Evolutionary conservation across 2,113 vertebrate species (phyloP), one percentile per base, ranked within the genome.

Genomic region (human (Homo sapiens)): DNA sequence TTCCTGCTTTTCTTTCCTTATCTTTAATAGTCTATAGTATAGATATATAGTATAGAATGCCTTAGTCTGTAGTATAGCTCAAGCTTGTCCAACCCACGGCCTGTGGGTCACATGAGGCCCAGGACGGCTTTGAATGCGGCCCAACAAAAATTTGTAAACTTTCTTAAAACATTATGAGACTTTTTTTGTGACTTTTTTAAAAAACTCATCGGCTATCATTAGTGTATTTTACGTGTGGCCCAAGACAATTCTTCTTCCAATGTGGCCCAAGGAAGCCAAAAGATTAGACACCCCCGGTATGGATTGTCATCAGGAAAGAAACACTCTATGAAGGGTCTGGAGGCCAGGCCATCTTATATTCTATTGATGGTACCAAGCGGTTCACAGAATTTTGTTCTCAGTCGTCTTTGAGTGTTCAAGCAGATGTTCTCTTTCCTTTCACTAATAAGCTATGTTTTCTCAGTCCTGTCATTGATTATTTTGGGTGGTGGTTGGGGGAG

Each of bases 351-450:
- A 18, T 30, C 22, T 22, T 57, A 0, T n/a, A 5, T 17, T 59
- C 30, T n/a, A 2, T 4, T 20, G 11, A 70, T 45, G 27, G 22
- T 73, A 18, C 73, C 32, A 12, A 22, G 73, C 16, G 61, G 35
- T 76, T 22, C 22, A 35, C 12, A 17, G 68, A 70, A 2, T 25
- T 59, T 57, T 40, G 64, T 14, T 32, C 48, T 32, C 8, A 30
- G 17, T 76, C 6, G 13, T 86, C 55, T 92, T 64, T 76, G 68
- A 40, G 40, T 93, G 38, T 97, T 95, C 22, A 76, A 25, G 64
- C 85, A 73, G 73, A 25, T 38, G 12, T 17, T n/a, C n/a, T 23
- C 23, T 50, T 82, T 79, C 48, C 14, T 94, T 66, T 89, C 32
- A 45, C 13, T 64, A 55, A 48, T 40, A 16, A 93, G 78, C 18